Evolutionary conservation across 1,140 invertebrate species (phyloP).

Genomic region (Nomia melanderi): DNA sequence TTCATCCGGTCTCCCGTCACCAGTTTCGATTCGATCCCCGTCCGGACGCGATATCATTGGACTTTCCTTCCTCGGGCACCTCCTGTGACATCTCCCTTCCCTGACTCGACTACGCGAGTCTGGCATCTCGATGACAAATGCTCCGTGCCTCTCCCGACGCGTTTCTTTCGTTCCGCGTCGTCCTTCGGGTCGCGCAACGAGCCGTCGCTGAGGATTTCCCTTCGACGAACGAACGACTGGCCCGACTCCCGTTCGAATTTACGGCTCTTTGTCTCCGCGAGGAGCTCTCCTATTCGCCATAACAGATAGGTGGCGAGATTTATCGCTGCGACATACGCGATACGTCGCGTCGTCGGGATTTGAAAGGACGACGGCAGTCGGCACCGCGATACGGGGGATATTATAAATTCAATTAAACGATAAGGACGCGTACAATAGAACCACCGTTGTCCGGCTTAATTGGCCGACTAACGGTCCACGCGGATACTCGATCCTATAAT

Average conservation of each 20-base stretch:
- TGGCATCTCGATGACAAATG: constrained; percentile 12
- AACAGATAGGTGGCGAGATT: background rate
- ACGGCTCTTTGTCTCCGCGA: background rate
- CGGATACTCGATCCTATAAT: too few species aligned
- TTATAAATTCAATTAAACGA: background rate
- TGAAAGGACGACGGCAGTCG: background rate
- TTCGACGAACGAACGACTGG: background rate
- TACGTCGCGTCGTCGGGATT: background rate
- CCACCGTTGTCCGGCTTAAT: too few species aligned
- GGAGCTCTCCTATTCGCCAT: background rate
- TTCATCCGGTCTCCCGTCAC: background rate
- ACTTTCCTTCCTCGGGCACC: background rate
- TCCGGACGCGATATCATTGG: background rate
- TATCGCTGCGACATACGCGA: background rate
- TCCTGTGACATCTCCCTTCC: too few species aligned
- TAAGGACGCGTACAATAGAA: too few species aligned
- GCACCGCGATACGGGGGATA: background rate
- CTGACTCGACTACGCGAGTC: background rate
- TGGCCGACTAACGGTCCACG: too few species aligned
- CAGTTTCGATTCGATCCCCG: background rate
- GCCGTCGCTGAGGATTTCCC: background rate
- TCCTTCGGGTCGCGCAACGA: background rate
- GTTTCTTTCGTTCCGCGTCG: background rate
- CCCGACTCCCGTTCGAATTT: background rate
- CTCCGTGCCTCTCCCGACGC: constrained; percentile 1